Evolutionary conservation across 2,113 vertebrate genomes (phyloP), one percentile per base, ranked within the genome.

Genomic region (Lota lota): DNA sequence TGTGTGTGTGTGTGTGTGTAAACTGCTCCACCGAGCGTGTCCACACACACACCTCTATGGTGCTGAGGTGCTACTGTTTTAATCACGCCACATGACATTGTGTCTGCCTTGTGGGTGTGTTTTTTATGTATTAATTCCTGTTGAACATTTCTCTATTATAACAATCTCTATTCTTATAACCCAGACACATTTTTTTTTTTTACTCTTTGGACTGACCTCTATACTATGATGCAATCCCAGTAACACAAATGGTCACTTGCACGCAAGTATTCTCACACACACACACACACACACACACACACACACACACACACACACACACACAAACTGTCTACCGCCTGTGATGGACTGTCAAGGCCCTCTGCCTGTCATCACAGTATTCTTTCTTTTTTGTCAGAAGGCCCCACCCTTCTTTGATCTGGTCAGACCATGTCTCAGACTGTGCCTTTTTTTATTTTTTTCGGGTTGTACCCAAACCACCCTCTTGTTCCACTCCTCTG

Each of bases 341-440:
- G 53, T 17, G 53, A 56, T 56, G 40, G 40, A 47, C 40, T 47
- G 40, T 47, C 74, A 67, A 22, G 68, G 73, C 71, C 63, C 12
- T 14, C 40, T 60, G 71, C 78, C 80, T 83, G 63, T 88, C 84
- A 78, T 84, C 70, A 22, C 50, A 20, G 40, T 14, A 50, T 18
- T 53, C 80, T 63, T 1, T 16, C 22, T 88, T 83, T 84, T 87
- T 74, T 81, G 83, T 69, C 63, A 15, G 62, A 53, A 76, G 71
- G 80, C 77, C 74, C 79, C 8, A 69, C 80, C 80, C 68, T 51
- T 68, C 78, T 86, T 85, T 88, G 81, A 84, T 89, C 75, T 71
- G 12, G 19, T 69, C 71, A 20, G 70, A 79, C 78, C 81, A 69
- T 61, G 73, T 74, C 79, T 68, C 75, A 79, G 81, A 70, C 75